A percentile compares a stretch with the other conserved stretches of the same genome.
Evolutionary conservation across 2,888 invertebrate genomes (phyloP).

Genomic region (Nemurella pictetii): DNA sequence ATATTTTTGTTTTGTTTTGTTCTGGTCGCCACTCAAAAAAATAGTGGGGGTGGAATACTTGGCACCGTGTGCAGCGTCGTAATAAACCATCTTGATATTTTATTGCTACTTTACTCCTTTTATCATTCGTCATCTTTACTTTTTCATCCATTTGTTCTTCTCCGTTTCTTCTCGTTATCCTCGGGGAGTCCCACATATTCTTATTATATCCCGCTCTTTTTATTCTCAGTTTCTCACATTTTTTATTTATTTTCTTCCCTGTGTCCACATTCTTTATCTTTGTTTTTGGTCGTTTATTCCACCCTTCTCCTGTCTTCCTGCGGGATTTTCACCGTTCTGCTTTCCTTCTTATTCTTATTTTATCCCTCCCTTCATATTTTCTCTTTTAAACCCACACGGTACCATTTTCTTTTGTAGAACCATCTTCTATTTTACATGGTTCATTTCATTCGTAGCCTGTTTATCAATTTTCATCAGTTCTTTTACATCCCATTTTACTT

Average conservation of each 20-base stretch:
- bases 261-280: conserved; percentile 29
- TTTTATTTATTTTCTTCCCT: conserved; percentile 22
- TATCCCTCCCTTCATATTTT: background rate
- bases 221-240: conserved; percentile 31
- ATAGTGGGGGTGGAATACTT: background rate
- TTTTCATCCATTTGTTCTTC: conserved; percentile 24
- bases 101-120: conserved; percentile 7
- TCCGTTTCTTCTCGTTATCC: conserved; percentile 13
- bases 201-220: conserved; percentile 18
- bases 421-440: conserved; percentile 25
- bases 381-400: background rate
- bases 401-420: conserved; percentile 12
- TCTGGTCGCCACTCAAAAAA: background rate
- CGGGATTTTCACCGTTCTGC: conserved; percentile 24
- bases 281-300: conserved; percentile 30
- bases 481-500: conserved; percentile 22
- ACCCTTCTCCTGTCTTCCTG: conserved; percentile 22
- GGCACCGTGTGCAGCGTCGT: background rate
- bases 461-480: conserved; percentile 31
- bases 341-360: conserved; percentile 4
- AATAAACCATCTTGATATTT: background rate
- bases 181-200: conserved; percentile 18
- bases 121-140: conserved; percentile 25
- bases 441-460: conserved; percentile 20
- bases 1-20: background rate